Percentiles rank a stretch among this genome's conserved stretches.
phyloP scores from a whole-genome alignment of 1,140 invertebrate species.

The Caenorhabditis tropicalis region DNA sequence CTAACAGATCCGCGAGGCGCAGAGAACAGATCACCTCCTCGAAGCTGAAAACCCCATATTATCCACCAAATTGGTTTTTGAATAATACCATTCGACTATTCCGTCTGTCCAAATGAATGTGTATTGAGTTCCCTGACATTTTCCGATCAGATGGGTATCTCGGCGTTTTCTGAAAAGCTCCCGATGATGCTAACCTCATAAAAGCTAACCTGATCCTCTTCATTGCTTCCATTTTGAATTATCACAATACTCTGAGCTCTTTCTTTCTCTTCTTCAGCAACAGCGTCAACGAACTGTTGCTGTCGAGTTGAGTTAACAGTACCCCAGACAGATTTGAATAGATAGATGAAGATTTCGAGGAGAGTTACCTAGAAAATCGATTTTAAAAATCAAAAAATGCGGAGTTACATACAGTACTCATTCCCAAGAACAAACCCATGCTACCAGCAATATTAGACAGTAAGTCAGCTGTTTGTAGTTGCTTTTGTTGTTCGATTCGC shows the following conservation, averaged over 20 bases:
- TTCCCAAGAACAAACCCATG: constrained; percentile 57
- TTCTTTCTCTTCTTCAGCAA: constrained; percentile 54
- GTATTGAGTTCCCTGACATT: constrained; percentile 5
- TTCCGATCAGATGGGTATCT: constrained; percentile 5
- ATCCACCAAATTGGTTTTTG: not conserved
- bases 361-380: constrained; percentile 37
- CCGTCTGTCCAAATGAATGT: constrained; percentile 38
- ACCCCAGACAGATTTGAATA: constrained; percentile 59
- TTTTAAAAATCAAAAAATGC: not conserved
- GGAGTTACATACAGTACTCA: constrained; percentile 50
- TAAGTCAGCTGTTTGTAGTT: constrained; percentile 55
- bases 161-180: not conserved
- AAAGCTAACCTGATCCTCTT: constrained; percentile 15
- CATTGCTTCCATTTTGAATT: constrained; percentile 44
- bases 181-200: not conserved
- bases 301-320: constrained; percentile 57
- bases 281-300: constrained; percentile 52
- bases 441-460: constrained; percentile 54
- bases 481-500: constrained; percentile 54
- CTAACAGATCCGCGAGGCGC: constrained; percentile 37
- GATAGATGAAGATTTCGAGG: constrained; percentile 57
- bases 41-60: not conserved
- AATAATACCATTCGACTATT: constrained; percentile 1
- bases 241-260: constrained; percentile 53
- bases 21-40: not conserved